These are phyloP conservation scores for Mormyrops attenuatus DNA, from an alignment of 2,797 vertebrate species.

Conservation along the genomic window DNA sequence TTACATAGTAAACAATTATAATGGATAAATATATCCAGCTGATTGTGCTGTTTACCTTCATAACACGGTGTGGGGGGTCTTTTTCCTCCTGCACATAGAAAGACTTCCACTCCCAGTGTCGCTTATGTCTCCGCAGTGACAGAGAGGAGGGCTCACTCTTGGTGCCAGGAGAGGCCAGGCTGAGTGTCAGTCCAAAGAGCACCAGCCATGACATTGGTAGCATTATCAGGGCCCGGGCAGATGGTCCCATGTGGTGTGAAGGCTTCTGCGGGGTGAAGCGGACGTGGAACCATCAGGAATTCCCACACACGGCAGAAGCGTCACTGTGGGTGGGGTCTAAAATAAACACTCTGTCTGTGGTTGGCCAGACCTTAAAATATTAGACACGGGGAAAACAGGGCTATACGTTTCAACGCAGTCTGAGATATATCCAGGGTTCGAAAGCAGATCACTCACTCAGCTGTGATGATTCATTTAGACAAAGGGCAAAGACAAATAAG, in stretches of 20 bases:
- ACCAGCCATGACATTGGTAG: conserved; percentile 45
- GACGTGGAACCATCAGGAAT: conserved; percentile 41
- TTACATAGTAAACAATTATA: background rate
- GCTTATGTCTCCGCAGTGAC: conserved; percentile 51
- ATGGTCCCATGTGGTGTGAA: conserved; percentile 14
- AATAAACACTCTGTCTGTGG: background rate
- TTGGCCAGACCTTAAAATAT: background rate
- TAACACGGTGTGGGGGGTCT: conserved; percentile 42
- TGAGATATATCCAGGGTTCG: background rate
- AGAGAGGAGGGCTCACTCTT: conserved; percentile 17
- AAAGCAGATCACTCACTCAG: background rate
- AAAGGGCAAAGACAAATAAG: background rate
- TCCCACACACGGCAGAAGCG: conserved; percentile 42
- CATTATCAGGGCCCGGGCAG: conserved; percentile 39
- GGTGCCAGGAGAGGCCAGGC: conserved; percentile 20
- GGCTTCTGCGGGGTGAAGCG: conserved; percentile 24
- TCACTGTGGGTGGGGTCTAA: conserved; percentile 41
- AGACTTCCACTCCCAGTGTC: conserved; percentile 61
- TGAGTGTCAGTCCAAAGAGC: conserved; percentile 33
- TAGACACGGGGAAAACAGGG: background rate
- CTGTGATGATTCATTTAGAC: background rate
- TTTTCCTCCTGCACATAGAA: conserved; percentile 53
- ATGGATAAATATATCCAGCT: background rate
- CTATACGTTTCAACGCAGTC: background rate
- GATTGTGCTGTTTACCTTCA: conserved; percentile 46